Percentiles rank a stretch among this genome's conserved stretches.
These are phyloP conservation scores for Presbytis comata DNA, from an alignment of 2,797 vertebrate species.

Conservation along the genomic window DNA sequence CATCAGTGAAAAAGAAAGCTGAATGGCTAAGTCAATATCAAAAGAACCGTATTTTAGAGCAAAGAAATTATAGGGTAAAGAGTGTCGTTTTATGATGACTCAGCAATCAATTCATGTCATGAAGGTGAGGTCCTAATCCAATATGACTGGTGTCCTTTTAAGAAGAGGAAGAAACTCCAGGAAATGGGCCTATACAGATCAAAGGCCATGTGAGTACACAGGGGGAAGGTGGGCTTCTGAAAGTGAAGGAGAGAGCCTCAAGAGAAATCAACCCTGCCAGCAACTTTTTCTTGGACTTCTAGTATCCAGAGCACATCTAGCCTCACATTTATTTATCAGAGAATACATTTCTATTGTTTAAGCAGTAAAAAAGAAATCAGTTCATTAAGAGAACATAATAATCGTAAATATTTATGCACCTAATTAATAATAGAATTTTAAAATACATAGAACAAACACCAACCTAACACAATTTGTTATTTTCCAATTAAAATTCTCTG, in stretches of 20 bases:
- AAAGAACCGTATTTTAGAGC: neutral
- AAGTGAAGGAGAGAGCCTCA: neutral
- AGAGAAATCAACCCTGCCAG: too few species aligned
- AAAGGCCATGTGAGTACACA: neutral
- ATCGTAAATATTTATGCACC: neutral
- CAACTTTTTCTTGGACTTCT: neutral
- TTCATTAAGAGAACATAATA: neutral
- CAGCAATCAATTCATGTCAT: neutral
- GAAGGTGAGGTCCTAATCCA: neutral
- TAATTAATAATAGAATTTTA: neutral
- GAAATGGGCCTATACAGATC: neutral
- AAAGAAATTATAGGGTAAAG: neutral
- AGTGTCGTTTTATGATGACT: neutral
- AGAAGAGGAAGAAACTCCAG: neutral
- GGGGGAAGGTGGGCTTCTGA: neutral
- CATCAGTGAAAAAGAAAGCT: neutral
- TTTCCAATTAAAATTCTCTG: neutral
- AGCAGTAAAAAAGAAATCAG: neutral
- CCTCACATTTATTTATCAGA: neutral
- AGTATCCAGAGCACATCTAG: neutral
- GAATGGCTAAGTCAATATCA: neutral
- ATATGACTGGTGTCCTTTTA: neutral
- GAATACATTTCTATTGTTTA: neutral
- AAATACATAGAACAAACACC: neutral
- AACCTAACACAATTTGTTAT: neutral